A percentile compares a stretch with the other conserved stretches of the same genome.
Conservation (phyloP, 2,888 invertebrate species). For the Tetanocera ferruginea region DNA sequence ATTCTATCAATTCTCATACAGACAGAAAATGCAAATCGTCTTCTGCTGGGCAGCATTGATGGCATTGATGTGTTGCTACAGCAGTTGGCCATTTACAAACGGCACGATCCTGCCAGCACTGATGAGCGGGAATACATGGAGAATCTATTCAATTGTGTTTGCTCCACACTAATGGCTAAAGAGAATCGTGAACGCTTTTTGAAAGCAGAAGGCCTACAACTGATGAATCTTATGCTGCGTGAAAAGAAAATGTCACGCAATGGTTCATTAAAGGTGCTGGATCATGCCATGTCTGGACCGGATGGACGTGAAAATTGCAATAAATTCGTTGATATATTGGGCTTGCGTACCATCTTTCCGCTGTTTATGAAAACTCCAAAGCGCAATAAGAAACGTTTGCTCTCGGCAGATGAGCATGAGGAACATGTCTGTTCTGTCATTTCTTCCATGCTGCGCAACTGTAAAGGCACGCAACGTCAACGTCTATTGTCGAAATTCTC, state of each 20-base stretch:
- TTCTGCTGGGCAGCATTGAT: conserved; percentile 89
- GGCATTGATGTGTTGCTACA: conserved; percentile 94
- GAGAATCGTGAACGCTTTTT: conserved; percentile 93
- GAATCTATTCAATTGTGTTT: conserved; percentile 95
- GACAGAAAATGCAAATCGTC: conserved; percentile 85
- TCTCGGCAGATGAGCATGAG: conserved; percentile 91
- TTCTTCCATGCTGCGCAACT: conserved; percentile 92
- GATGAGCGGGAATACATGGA: conserved; percentile 99
- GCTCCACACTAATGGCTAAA: conserved; percentile 91
- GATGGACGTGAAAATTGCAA: conserved; percentile 96
- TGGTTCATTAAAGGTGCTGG: conserved; percentile 96
- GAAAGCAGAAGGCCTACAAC: conserved; percentile 94
- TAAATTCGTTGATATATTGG: conserved; percentile 97
- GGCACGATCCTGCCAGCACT: conserved; percentile 89
- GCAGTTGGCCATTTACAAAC: conserved; percentile 94
- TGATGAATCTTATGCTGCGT: conserved; percentile 99
- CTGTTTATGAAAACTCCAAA: conserved; percentile 99
- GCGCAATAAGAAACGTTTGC: conserved; percentile 81
- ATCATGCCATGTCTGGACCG: conserved; percentile 94
- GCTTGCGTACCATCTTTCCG: conserved; percentile 96
- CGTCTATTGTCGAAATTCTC: conserved; percentile 94
- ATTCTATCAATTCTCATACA: conserved; percentile 95
- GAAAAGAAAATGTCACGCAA: conserved; percentile 97
- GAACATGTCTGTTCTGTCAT: conserved; percentile 96
- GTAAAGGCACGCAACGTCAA: conserved; percentile 90